phyloP scores from a whole-genome alignment of 2,113 vertebrate genomes.

The Eleginops maclovinus region DNA sequence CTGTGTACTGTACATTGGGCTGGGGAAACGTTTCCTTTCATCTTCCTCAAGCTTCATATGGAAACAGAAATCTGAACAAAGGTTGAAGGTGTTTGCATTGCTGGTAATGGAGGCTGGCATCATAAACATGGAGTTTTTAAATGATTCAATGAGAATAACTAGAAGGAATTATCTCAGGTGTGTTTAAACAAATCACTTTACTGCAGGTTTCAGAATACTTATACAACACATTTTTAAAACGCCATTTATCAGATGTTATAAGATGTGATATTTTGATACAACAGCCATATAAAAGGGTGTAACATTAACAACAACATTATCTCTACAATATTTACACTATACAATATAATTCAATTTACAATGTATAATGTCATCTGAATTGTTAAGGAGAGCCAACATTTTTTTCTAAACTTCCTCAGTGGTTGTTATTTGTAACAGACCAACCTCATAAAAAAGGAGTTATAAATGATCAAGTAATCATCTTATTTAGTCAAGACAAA shows the following conservation, averaged over 20 bases:
- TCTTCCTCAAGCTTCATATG: neutral
- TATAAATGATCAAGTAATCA: neutral
- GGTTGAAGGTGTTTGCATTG: neutral
- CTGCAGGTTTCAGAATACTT: neutral
- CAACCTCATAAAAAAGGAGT: neutral
- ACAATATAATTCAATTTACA: too few species aligned
- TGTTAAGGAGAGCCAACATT: neutral
- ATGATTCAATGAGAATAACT: neutral
- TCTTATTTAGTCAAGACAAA: neutral
- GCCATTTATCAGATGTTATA: neutral
- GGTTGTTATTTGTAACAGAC: neutral
- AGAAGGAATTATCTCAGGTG: neutral
- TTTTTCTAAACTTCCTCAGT: neutral
- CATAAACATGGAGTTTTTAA: neutral
- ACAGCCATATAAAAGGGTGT: neutral
- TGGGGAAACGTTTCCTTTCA: neutral
- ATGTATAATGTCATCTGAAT: neutral
- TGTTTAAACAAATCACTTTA: neutral
- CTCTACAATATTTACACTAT: neutral
- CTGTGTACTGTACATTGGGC: neutral
- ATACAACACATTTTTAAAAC: neutral
- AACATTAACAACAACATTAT: neutral
- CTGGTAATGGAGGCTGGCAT: neutral
- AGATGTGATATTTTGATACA: neutral
- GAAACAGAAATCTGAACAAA: neutral